Base-by-base conservation (phyloP, 2,888 invertebrate genomes). In the Pyrrhia umbra region DNA sequence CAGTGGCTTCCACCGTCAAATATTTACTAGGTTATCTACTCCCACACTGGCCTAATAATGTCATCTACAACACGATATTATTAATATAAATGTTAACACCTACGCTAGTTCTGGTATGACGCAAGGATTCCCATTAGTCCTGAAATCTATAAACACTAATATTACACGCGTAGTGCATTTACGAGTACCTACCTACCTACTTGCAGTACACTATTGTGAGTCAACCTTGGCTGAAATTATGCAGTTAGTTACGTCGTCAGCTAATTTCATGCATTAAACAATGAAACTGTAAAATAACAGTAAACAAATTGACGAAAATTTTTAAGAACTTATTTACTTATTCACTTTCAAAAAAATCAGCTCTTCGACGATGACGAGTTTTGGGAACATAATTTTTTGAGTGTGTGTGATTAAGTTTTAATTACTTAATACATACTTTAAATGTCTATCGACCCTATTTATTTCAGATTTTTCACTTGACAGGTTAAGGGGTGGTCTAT, bases 21-120 rank as follows among this genome's bases (percentile, higher is more conserved):
- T 46, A 49, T 66, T 55, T 60, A 66, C 43, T 69, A 37, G 39
- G 64, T 74, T 74, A 73, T 73, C 75, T 74, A 16, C 21, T 61
- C 51, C 72, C 76, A 75, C 72, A 72, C 56, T 60, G 58, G 34
- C 61, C 76, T 75, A 67, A 71, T 67, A 75, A 64, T 67, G 62
- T 50, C 55, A 75, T 55, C 47, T 64, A 57, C 56, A 40, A 57
- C 58, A 71, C 47, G 45, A 60, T 55, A 57, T 74, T 61, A 75
- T 66, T 70, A 18, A 56, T 56, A 68, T 51, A 58, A 75, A 75
- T 61, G 65, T 64, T 62, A 8, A 63, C 69, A 50, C 73, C 63
- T 59, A 66, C 77, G 52, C 45, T 21, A 34, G 66, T 21, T 50
- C 16, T 30, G 20, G 16, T 16, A 52, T 70, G 61, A 77, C 62